These are phyloP conservation scores for Drosophila seclusa DNA, from an alignment of 2,888 invertebrate genomes.

Conservation along the genomic window DNA sequence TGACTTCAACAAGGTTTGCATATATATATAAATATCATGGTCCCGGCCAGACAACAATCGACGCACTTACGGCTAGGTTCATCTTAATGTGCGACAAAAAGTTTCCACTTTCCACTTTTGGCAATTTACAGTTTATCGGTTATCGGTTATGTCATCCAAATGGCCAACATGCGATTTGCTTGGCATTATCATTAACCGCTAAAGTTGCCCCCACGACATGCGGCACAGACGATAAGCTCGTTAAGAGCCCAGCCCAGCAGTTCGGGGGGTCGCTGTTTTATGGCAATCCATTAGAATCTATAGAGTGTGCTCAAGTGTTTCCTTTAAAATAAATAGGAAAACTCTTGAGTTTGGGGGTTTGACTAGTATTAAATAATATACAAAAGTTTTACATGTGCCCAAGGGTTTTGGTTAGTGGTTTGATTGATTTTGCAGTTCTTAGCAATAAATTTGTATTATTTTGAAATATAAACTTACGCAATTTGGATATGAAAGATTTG, in stretches of 20 bases:
- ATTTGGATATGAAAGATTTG: too few relatives aligned
- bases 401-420: not conserved
- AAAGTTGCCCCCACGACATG: conserved; percentile 14
- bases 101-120: conserved; percentile 53
- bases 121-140: conserved; percentile 80
- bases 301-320: conserved; percentile 11
- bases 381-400: not conserved
- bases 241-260: conserved; percentile 25
- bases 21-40: conserved; percentile 12
- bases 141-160: conserved; percentile 80
- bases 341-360: not conserved
- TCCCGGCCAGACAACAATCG: conserved; percentile 56
- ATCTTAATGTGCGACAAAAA: conserved; percentile 75
- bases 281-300: conserved; percentile 42
- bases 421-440: not conserved
- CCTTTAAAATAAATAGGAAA: not conserved
- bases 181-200: conserved; percentile 50
- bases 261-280: not conserved
- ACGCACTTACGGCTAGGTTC: conserved; percentile 46
- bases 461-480: not conserved
- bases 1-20: conserved; percentile 61
- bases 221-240: conserved; percentile 34
- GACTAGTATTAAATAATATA: not conserved
- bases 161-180: conserved; percentile 72
- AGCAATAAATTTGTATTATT: not conserved